Evolutionary conservation across 2,888 invertebrate species (phyloP), one percentile per base, ranked within the genome.

Genomic region (Parthenolecanium corni): DNA sequence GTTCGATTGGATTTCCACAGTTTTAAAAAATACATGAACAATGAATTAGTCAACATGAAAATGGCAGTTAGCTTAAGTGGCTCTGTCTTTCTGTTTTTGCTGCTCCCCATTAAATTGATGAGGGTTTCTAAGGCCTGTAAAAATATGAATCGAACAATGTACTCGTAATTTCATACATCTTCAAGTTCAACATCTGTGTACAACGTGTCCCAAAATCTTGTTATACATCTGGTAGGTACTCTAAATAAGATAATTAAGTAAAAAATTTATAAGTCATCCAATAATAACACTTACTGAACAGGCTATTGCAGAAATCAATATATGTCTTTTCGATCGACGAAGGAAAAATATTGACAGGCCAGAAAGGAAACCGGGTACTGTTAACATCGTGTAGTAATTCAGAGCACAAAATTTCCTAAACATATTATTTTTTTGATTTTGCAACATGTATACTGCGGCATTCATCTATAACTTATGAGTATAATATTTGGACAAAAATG

Each of bases 231-330:
- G n/a, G n/a, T n/a, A n/a, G n/a, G n/a, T n/a, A n/a, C n/a, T n/a
- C 31, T 31, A 31, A 6, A 31, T 31, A 4, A 31, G 9, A 31
- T 4, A 31, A 46, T n/a, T n/a, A 24, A n/a, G 38, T 14, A 1
- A 23, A 25, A 1, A 3, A 42, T 24, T 25, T 12, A n/a, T n/a
- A n/a, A n/a, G n/a, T n/a, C n/a, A n/a, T n/a, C n/a, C n/a, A n/a
- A n/a, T n/a, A n/a, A 40, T 46, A 14, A 51, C 1, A 58, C 62
- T 64, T 38, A 67, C 67, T n/a, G 65, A n/a, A 16, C 65, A 62
- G 20, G 49, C 23, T 14, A 66, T 24, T 11, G 64, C 44, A 4
- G 66, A 49, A 3, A 63, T 21, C 3, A 65, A 1, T 9, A 52
- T 49, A 21, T 52, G 46, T 47, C 65, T 61, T 31, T 44, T 63